A percentile compares a stretch with the other conserved stretches of the same genome.
phyloP scores from a whole-genome alignment of 92 coral and sea anemone genomes.

The Phenganax marumi region DNA sequence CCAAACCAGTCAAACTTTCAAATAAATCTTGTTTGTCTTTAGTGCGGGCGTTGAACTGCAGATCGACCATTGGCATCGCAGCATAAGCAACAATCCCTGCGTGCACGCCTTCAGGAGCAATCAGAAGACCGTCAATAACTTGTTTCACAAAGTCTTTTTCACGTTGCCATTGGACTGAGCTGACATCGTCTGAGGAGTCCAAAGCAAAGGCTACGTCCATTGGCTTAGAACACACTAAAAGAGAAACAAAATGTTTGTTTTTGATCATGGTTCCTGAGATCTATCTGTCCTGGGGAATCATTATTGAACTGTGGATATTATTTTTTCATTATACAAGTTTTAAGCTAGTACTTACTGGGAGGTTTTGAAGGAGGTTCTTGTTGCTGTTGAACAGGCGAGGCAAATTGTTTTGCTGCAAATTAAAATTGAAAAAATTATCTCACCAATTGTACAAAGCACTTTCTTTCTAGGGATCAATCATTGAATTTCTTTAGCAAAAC shows the following conservation, averaged over 20 bases:
- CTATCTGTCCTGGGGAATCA: too few species aligned
- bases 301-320: too few species aligned
- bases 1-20: constrained; percentile 61
- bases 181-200: constrained; percentile 91
- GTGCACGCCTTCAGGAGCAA: constrained; percentile 76
- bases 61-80: constrained; percentile 83
- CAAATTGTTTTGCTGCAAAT: constrained; percentile 9
- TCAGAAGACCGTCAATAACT: constrained; percentile 63
- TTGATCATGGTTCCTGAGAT: too few species aligned
- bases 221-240: constrained; percentile 73
- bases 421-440: not conserved
- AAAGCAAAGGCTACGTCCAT: constrained; percentile 93
- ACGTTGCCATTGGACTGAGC: constrained; percentile 74
- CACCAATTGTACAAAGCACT: not conserved
- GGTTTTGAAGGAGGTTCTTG: constrained; percentile 28
- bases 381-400: not conserved
- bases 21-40: constrained; percentile 63
- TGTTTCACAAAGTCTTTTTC: constrained; percentile 75
- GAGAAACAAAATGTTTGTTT: not conserved
- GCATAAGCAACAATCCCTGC: constrained; percentile 87
- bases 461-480: too few species aligned
- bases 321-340: too few species aligned
- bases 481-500: too few species aligned
- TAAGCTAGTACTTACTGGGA: constrained; percentile 13
- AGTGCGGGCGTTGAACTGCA: constrained; percentile 82